Evolutionary conservation across 2,113 vertebrate species (phyloP), one percentile per base, ranked within the genome.

Genomic region (Plecotus auritus): DNA sequence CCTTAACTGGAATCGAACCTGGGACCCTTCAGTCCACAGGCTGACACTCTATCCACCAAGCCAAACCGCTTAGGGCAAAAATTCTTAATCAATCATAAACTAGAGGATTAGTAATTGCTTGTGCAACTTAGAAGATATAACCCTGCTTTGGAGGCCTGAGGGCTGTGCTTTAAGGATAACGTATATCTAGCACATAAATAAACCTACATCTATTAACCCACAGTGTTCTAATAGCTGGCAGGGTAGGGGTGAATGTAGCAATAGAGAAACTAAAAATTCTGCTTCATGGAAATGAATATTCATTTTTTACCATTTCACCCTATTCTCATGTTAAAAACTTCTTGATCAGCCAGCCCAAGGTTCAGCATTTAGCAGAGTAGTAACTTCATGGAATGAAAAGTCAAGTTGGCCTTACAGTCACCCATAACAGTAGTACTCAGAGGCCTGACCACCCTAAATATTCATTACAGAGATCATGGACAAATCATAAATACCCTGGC

Each of bases 351-450:
- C 59, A 92, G 61, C 17, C 18, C 51, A 56, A 78, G 17, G 32
- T 47, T 59, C 26, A 95, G 23, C 32, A 88, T 56, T 86, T 85
- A 56, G 32, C 37, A 97, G 28, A 61, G 37, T 66, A 91, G 80
- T 74, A 88, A 91, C 5, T 89, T 93, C 54, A 92, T 0, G 73
- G 32, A 93, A 95, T 82, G 8, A 90, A 93, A 91, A 94, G 54
- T 56, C 81, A 90, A 13, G 56, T 28, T 87, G 49, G 35, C 69
- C 49, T 64, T 45, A 73, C 1, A 69, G 35, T 61, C 92, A 87
- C 30, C 61, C 56, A 30, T 37, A 73, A 72, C 4, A 74, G 42
- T 67, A 7, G 35, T 35, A 93, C 18, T 26, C 89, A 81, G 20
- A 40, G 40, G 13, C 9, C 45, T 85, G 37, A 89, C 17, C 74